Conservation (phyloP, 2,797 vertebrate genomes). For the Falco berigora region DNA sequence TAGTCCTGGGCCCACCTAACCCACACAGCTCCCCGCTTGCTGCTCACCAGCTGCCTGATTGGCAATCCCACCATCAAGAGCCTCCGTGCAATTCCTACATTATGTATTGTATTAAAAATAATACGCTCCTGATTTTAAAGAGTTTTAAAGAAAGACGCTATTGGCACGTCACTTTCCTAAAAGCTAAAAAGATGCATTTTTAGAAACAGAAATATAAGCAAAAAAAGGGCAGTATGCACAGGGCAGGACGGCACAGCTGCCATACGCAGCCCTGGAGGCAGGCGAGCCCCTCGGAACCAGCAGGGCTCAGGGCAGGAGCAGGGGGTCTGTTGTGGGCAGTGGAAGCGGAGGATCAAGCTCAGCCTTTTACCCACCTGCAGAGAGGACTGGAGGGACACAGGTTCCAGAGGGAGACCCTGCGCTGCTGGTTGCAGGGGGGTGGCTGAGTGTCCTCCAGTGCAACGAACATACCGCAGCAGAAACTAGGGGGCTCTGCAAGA, state of each 20-base stretch:
- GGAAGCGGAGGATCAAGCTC: not conserved
- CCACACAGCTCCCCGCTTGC: not conserved
- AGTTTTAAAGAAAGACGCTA: not conserved
- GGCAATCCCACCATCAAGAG: not conserved
- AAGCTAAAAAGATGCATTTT: not conserved
- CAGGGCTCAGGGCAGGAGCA: not conserved
- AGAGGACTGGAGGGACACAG: not conserved
- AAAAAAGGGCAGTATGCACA: not conserved
- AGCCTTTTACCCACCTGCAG: not conserved
- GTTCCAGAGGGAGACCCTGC: not conserved
- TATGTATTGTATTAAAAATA: conserved; percentile 43
- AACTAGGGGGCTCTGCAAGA: not conserved
- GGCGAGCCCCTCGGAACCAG: not conserved
- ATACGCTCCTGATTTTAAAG: conserved; percentile 9
- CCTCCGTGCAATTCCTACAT: not conserved
- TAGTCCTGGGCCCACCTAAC: not conserved
- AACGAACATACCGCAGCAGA: not conserved
- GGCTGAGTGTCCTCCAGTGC: not conserved
- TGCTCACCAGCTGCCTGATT: not conserved
- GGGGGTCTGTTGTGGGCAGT: not conserved
- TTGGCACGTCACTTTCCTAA: not conserved
- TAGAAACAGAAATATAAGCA: not conserved
- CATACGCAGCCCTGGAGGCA: not conserved
- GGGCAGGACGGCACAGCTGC: rapidly evolving
- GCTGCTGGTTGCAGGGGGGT: not conserved